Evolutionary conservation across 2,113 vertebrate species (phyloP), one percentile per base, ranked within the genome.

Genomic region (Lasiurus cinereus): DNA sequence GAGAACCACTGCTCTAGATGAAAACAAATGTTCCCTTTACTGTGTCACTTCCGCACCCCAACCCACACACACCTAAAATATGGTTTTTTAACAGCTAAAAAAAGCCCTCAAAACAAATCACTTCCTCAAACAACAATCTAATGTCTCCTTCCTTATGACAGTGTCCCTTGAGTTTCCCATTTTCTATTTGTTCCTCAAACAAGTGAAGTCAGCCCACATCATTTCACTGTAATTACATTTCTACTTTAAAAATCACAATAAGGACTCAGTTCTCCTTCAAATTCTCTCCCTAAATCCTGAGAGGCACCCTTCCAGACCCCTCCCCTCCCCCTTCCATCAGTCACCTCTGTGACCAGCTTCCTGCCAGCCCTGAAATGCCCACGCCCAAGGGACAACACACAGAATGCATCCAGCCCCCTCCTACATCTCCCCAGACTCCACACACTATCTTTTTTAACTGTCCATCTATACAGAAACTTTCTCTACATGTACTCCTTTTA

Each of bases 101-200:
- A 73, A 69, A 36, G 6, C 13, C 19, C 54, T 84, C 54, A 88
- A 70, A 76, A 16, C 31, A 64, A 82, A 33, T 64, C 14, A 92
- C 70, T 82, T 93, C 78, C 94, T 94, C 76, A 77, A 80, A 70
- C n/a, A 67, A 54, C 73, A 39, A 39, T 39, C 8, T 77, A n/a
- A 67, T 77, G 54, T 88, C 43, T 59, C 22, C 56, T 86, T 88
- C 67, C 64, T 70, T 10, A 0, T 8, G 14, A 24, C 88, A 59
- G 4, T 24, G 36, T 27, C 13, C 64, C n/a, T 69, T 48, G 22
- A 89, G 31, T 67, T 88, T 46, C 36, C 21, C 76, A 69, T 76
- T 76, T 83, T 91, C 74, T 2, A 39, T 39, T 66, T 77, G 59
- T 90, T 92, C 59, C 46, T 69, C 56, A 94, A 59, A 88, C 48